Base-by-base conservation (phyloP, 2,113 vertebrate genomes). In the Nyctibius bracteatus region DNA sequence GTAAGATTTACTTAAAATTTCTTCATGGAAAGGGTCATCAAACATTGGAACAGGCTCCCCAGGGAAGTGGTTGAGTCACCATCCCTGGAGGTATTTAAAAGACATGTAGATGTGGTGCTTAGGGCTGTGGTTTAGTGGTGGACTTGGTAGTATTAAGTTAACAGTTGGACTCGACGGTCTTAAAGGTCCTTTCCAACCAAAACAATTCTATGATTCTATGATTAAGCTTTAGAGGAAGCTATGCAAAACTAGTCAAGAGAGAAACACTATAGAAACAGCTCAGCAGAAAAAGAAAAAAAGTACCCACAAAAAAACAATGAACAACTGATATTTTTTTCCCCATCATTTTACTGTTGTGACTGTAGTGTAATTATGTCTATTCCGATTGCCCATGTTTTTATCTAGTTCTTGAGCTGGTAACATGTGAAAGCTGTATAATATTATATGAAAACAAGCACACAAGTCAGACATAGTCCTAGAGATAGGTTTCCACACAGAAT, bases 271-370 rank as follows among this genome's bases (percentile, higher is more conserved):
- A 47, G 30, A 54, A 86, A 73, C 24, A 67, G 7, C 22, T 63
- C 17, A 46, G 30, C 8, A 46, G 3, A n/a, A 62, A 85, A 71
- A 39, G 0, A 33, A 37, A 47, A 28, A 20, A 30, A 22, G n/a
- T 11, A 43, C 12, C 1, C 12, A 35, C 18, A 52, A 72, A 10
- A 4, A 65, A 44, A 13, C 17, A 9, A 65, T 12, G 19, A 22
- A 41, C 18, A 46, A 30, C 14, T 30, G 12, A 31, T 6, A 8
- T 1, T 5, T 66, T 49, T 73, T 44, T n/a, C 0, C 0, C 23
- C 5, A 8, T 44, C 3, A 33, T 55, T 90, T 90, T 61, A n/a
- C 23, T 78, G 17, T 80, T 86, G 25, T 86, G 17, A 46, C 39
- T 68, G 14, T 23, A 83, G 15, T 22, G 14, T 31, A 66, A 57